Base-by-base conservation (phyloP, 2,888 invertebrate genomes). In the Imbricaverruca yamaguchii region DNA sequence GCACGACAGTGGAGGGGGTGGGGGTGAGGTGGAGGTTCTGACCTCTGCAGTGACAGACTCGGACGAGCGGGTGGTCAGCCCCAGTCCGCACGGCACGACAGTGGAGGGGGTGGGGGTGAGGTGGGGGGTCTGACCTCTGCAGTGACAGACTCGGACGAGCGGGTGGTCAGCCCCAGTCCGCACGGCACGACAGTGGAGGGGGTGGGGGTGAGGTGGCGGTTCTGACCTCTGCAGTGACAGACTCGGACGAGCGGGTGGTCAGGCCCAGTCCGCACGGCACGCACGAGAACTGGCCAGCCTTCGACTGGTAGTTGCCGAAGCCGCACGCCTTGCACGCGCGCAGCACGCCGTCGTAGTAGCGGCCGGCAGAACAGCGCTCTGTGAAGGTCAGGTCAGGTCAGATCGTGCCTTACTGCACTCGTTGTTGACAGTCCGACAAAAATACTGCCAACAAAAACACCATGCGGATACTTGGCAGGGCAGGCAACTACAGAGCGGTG, bases 291-390 rank as follows among this genome's bases (percentile, higher is more conserved):
- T 96, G 93, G 3, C 96, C 96, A 88, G 96, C 96, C 65, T 92
- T 91, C 0, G 96, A 92, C 87, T 97, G 98, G 88, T 93, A 98
- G 86, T 95, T 96, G 3, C 97, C 97, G 86, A 96, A 94, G 0
- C 97, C 97, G 87, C 98, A 98, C 84, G 94, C 93, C 81, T 94
- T 90, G 86, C 98, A 98, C 2, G 95, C 89, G 74, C 95, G 96
- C 0, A 93, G 93, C 77, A 92, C 92, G 67, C 94, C 93, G 86
- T 97, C 96, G 88, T 95, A 95, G 88, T 93, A 97, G 89, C 97
- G 96, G 83, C 97, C 97, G 83, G 95, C 93, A 9, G 95, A 94
- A 86, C 97, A 98, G 83, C 94, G 92, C 88, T 96, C 96, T 80
- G 80, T 8, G 23, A 21, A 59, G 23, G 59, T 59, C 59, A 59